A percentile compares a stretch with the other conserved stretches of the same genome.
phyloP scores from a whole-genome alignment of 2,113 vertebrate genomes.

The Halcyon senegalensis region DNA sequence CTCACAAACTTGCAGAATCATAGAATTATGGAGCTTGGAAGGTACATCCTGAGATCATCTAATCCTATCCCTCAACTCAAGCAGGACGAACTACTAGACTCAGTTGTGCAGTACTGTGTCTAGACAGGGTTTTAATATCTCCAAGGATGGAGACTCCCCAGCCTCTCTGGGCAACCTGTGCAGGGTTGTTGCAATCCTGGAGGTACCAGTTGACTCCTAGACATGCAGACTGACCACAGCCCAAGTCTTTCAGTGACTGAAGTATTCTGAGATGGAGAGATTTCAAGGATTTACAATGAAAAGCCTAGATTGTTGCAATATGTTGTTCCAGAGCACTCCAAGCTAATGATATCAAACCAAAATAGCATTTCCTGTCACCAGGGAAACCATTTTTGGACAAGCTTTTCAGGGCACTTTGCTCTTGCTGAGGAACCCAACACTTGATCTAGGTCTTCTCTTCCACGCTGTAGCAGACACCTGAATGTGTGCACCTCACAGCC shows the following conservation, averaged over 20 bases:
- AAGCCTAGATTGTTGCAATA: background rate
- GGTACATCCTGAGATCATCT: background rate
- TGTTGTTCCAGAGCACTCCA: background rate
- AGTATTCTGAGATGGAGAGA: background rate
- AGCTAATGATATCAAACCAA: background rate
- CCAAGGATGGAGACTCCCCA: background rate
- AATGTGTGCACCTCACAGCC: background rate
- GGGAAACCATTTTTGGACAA: rapidly evolving
- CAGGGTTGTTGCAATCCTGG: background rate
- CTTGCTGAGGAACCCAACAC: background rate
- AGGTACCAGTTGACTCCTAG: background rate
- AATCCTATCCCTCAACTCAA: background rate
- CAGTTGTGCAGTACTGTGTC: background rate
- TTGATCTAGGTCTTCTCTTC: background rate
- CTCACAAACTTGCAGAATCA: background rate
- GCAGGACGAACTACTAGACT: background rate
- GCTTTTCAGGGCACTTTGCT: background rate
- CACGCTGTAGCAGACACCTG: background rate
- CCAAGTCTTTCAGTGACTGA: background rate
- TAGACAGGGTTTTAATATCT: background rate
- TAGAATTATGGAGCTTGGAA: background rate
- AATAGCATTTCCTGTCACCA: background rate
- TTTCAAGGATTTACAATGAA: background rate
- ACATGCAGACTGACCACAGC: background rate
- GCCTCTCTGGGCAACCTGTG: background rate